These are phyloP conservation scores for Siphamia tubifer DNA, from an alignment of 2,113 vertebrate genomes.

Conservation along the genomic window DNA sequence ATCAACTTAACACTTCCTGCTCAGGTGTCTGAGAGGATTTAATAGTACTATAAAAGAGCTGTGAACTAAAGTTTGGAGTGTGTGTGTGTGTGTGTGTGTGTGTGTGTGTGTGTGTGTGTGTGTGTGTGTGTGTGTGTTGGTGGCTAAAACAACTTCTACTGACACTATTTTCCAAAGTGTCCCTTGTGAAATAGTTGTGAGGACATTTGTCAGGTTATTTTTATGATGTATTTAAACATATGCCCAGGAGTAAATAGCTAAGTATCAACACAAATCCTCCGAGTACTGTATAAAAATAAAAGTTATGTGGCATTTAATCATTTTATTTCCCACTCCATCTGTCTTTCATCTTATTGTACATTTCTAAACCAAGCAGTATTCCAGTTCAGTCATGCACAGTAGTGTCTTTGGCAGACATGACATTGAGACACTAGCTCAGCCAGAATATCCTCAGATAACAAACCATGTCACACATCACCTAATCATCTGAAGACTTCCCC, in stretches of 20 bases:
- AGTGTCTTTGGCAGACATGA: not conserved
- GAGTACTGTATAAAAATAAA: constrained; percentile 24
- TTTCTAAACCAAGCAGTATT: not conserved
- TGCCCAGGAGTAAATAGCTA: constrained; percentile 3
- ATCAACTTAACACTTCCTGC: constrained; percentile 17
- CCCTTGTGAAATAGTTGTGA: constrained; percentile 3
- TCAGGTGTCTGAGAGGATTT: not conserved
- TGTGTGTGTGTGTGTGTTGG: not conserved
- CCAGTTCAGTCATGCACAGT: not conserved
- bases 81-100: not conserved
- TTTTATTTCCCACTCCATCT: constrained; percentile 2
- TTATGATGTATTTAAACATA: constrained; percentile 13
- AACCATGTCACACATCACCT: constrained; percentile 8
- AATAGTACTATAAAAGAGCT: not conserved
- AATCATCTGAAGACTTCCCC: constrained; percentile 22
- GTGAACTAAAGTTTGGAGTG: not conserved
- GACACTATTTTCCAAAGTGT: constrained; percentile 1
- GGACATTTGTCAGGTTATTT: constrained; percentile 20
- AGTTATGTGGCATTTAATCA: constrained; percentile 8
- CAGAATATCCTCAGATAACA: not conserved
- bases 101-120: no score
- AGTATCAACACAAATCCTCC: constrained; percentile 15
- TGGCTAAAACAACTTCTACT: not conserved
- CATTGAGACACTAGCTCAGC: not conserved
- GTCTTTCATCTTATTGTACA: not conserved